These are phyloP conservation scores for Emmelina monodactyla DNA, from an alignment of 2,888 invertebrate genomes.

Conservation along the genomic window DNA sequence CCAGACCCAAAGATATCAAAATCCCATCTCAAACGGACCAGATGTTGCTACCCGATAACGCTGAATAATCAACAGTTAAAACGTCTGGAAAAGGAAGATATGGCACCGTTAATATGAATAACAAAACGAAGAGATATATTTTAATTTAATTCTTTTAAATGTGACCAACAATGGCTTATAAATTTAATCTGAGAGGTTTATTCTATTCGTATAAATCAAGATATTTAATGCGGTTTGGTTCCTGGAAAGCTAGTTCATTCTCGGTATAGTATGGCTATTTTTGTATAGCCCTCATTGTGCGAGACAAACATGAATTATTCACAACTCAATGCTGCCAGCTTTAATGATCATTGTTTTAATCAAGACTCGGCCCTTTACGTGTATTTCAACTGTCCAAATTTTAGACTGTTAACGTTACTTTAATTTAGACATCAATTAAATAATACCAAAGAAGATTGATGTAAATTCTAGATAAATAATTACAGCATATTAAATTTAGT, in stretches of 20 bases:
- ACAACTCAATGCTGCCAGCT: background rate
- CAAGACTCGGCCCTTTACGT: background rate
- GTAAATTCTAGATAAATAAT: no score
- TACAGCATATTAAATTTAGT: no score
- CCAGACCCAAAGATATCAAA: slow-evolving; percentile 24
- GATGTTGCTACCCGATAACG: slow-evolving; percentile 56
- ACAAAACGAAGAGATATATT: slow-evolving; percentile 62
- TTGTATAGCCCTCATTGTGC: background rate
- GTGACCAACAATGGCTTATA: slow-evolving; percentile 46
- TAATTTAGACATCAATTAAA: no score
- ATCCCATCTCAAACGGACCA: slow-evolving; percentile 27
- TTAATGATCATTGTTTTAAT: background rate
- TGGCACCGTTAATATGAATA: slow-evolving; percentile 65
- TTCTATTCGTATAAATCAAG: slow-evolving; percentile 28
- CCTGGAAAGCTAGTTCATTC: background rate
- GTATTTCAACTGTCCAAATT: background rate
- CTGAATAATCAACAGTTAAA: slow-evolving; percentile 67
- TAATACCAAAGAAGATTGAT: no score
- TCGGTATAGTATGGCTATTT: background rate
- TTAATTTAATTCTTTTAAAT: slow-evolving; percentile 59
- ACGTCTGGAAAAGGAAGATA: slow-evolving; percentile 66
- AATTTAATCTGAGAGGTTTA: slow-evolving; percentile 33
- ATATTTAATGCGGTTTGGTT: background rate
- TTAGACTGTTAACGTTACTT: no score
- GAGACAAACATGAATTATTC: slow-evolving; percentile 1